Conservation (phyloP, 2,113 vertebrate genomes). For the Erinaceus europaeus region DNA sequence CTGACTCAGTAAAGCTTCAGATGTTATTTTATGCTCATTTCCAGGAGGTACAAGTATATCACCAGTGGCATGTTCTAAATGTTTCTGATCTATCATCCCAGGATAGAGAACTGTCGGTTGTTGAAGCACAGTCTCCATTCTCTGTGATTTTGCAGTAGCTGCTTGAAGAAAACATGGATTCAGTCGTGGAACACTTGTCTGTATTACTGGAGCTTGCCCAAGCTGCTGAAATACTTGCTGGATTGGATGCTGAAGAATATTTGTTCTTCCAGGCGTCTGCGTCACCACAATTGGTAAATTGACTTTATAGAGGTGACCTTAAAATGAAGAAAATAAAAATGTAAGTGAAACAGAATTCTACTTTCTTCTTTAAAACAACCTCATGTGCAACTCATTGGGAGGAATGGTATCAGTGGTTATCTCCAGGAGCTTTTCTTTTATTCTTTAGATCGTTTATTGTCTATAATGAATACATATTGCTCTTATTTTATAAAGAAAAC, state of each 20-base stretch:
- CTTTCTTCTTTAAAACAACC: not conserved
- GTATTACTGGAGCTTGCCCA: conserved; percentile 72
- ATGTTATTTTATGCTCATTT: conserved; percentile 56
- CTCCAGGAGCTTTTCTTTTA: not conserved
- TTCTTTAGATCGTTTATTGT: not conserved
- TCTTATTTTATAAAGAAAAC: not conserved
- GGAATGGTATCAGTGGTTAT: not conserved
- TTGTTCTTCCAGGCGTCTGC: conserved; percentile 83
- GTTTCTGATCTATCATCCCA: not conserved
- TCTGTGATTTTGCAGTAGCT: conserved; percentile 53
- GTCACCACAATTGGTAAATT: conserved; percentile 94
- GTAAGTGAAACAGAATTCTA: conserved; percentile 5
- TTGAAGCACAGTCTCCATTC: conserved; percentile 46
- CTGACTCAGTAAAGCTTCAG: conserved; percentile 38
- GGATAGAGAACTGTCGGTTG: conserved; percentile 28
- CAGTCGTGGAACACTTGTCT: conserved; percentile 47
- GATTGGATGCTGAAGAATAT: conserved; percentile 76
- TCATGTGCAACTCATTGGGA: not conserved
- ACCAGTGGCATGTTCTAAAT: conserved; percentile 23
- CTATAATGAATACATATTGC: not conserved
- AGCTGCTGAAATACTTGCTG: conserved; percentile 81
- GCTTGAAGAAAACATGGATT: conserved; percentile 63
- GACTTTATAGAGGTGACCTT: conserved; percentile 95
- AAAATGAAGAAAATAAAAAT: conserved; percentile 48
- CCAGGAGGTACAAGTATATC: not conserved